A percentile compares a stretch with the other conserved stretches of the same genome.
Evolutionary conservation across 2,888 invertebrate genomes (phyloP).

Genomic region (Drosophila neonasuta): DNA sequence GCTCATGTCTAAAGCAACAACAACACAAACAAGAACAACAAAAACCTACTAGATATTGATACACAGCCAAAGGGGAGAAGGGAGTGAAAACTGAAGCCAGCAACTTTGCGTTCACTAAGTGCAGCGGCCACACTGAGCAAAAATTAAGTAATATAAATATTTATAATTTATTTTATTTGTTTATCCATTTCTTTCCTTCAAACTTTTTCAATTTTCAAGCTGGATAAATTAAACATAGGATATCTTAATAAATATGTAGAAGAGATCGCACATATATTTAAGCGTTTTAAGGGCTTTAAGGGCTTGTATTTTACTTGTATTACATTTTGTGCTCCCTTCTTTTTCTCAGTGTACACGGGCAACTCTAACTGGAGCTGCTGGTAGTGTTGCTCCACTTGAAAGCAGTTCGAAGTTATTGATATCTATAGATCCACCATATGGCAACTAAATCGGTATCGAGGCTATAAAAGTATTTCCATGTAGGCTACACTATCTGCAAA

Average conservation of each 20-base stretch:
- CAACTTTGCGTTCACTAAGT: conserved; percentile 50
- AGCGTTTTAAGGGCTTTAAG: no score
- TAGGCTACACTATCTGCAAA: conserved; percentile 39
- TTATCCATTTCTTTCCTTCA: neutral
- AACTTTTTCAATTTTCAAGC: no score
- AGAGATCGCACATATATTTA: no score
- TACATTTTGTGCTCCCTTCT: no score
- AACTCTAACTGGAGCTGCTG: conserved; percentile 14
- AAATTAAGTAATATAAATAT: conserved; percentile 1
- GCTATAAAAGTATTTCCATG: conserved; percentile 71
- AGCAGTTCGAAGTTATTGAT: conserved; percentile 50
- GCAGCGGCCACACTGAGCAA: conserved; percentile 38
- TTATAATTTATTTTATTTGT: neutral
- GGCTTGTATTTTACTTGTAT: no score
- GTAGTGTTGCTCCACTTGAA: conserved; percentile 53
- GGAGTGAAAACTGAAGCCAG: conserved; percentile 25
- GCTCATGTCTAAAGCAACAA: conserved; percentile 49
- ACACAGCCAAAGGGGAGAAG: conserved; percentile 21
- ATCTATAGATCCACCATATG: conserved; percentile 66
- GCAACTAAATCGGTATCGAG: conserved; percentile 56
- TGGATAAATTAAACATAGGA: no score
- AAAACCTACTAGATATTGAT: conserved; percentile 54
- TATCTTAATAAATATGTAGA: no score
- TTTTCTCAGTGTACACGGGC: conserved; percentile 24
- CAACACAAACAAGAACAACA: conserved; percentile 19